Percentiles rank a stretch among this genome's conserved stretches.
Conservation (phyloP, 2,113 vertebrate genomes). For the Limnothrissa miodon region DNA sequence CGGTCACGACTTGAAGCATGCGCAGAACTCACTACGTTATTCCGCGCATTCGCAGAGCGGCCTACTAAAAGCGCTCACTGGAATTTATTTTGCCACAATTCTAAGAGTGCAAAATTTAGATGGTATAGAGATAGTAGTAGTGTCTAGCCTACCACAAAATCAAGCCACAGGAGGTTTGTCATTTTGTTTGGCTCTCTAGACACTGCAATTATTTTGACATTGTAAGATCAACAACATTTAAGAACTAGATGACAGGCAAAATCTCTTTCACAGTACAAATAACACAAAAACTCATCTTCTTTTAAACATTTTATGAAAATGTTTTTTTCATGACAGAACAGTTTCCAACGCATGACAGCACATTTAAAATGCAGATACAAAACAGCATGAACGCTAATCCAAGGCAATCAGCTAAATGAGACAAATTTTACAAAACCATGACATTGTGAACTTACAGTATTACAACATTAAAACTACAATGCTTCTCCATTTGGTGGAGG, state of each 20-base stretch:
- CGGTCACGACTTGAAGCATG: constrained; percentile 45
- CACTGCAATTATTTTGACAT: too few relatives aligned
- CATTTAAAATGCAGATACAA: constrained; percentile 61
- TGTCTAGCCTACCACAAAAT: too few relatives aligned
- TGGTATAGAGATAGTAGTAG: too few relatives aligned
- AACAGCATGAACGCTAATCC: constrained; percentile 50
- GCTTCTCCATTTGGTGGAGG: constrained; percentile 55
- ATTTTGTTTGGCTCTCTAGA: too few relatives aligned
- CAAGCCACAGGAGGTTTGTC: too few relatives aligned
- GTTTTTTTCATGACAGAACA: constrained; percentile 39
- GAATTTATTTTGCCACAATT: too few relatives aligned
- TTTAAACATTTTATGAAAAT: constrained; percentile 49
- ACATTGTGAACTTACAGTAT: constrained; percentile 41
- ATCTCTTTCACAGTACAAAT: background rate
- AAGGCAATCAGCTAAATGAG: constrained; percentile 47
- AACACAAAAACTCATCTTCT: constrained; percentile 22
- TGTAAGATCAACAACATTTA: too few relatives aligned
- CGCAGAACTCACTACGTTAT: constrained; percentile 16
- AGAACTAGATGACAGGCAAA: background rate
- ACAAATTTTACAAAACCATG: constrained; percentile 41
- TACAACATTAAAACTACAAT: constrained; percentile 58
- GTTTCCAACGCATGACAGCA: constrained; percentile 47
- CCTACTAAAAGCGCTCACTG: background rate
- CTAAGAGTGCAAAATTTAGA: too few relatives aligned
- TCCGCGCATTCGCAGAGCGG: background rate